Evolutionary conservation across 2,797 vertebrate species (phyloP).

Genomic region (Sebastolobus alascanus): DNA sequence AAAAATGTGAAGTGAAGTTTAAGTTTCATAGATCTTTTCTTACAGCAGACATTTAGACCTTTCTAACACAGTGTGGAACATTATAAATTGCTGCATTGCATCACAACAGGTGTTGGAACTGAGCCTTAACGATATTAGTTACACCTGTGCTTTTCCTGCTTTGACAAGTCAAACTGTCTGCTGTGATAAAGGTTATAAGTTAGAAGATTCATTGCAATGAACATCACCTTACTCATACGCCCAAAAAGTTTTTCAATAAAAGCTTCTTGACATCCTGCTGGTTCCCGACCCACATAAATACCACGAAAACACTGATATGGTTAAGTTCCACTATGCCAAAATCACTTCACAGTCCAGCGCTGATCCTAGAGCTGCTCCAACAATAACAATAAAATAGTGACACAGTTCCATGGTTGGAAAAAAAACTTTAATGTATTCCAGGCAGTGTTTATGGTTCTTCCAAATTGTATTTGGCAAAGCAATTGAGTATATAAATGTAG

Average conservation of each 20-base stretch:
- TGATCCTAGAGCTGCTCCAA: neutral
- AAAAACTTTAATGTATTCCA: neutral
- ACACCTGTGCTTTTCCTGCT: neutral
- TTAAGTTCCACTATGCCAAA: neutral
- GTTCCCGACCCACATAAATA: neutral
- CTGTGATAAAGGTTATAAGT: no score
- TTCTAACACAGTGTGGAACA: no score
- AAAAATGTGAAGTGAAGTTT: no score
- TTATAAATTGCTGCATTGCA: no score
- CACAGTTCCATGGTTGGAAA: neutral
- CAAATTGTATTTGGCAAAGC: neutral
- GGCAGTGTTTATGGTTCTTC: neutral
- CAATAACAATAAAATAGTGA: neutral
- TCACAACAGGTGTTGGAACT: neutral
- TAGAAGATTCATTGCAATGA: no score
- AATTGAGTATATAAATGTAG: neutral
- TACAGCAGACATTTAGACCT: neutral
- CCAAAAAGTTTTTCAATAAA: neutral
- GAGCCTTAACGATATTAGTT: neutral
- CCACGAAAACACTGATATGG: neutral
- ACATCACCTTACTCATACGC: neutral
- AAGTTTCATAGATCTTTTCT: no score
- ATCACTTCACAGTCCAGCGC: neutral
- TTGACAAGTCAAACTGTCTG: no score
- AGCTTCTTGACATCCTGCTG: neutral